Evolutionary conservation across 1,140 invertebrate genomes (phyloP), one percentile per base, ranked within the genome.

Genomic region (Trinorchestia longiramus): DNA sequence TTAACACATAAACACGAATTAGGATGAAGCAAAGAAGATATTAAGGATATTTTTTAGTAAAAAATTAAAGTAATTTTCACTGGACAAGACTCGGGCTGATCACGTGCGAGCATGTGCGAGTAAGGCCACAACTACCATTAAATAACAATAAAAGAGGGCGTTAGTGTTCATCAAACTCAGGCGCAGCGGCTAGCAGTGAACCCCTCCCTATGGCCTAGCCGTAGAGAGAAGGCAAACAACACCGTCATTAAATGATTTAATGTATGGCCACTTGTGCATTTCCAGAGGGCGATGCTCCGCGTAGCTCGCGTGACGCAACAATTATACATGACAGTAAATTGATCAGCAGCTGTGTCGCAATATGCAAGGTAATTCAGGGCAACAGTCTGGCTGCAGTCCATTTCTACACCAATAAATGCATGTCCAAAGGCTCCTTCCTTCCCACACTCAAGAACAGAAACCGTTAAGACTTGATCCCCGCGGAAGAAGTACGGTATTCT

Each of bases 391-490:
- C 62, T 15, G 62, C 62, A 36, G 11, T 23, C 62, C 62, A 77
- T 77, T 77, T 77, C 15, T 77, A 77, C 62, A 19, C 62, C 11
- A 77, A 36, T 77, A 77, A 77, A 15, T 77, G 62, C 62, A 77
- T 77, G 36, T 77, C 62, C 62, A 77, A 1, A 77, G 62, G 62
- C 62, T 36, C 15, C 62, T 11, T 77, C 4, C 43, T 91, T 91
- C 88, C 88, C 88, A 91, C 88, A 91, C 88, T 44, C 88, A 91
- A 42, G 88, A 91, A 91, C 41, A 41, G 43, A 77, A 77, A 77
- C 62, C 62, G 62, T 77, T 77, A 77, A 23, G 62, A n/a, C 62
- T 77, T 77, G 62, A 77, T 77, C 62, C 62, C 62, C 1, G 15
- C 15, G 62, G 62, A 77, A 77, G 36, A 77, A 77, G 62, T 23